Evolutionary conservation across 2,113 vertebrate species (phyloP), one percentile per base, ranked within the genome.

Genomic region (Eretmochelys imbricata): DNA sequence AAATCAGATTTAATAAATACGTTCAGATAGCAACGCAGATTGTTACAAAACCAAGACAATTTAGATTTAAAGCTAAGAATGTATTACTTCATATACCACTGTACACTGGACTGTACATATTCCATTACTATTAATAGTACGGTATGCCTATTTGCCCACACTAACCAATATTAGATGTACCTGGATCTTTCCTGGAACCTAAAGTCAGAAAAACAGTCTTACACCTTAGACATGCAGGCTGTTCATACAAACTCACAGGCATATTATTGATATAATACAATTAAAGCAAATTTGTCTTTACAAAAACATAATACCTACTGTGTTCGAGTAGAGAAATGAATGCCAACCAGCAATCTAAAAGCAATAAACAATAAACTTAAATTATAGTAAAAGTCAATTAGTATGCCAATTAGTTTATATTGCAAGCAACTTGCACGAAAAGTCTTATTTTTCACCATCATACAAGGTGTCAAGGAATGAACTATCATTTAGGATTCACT

Each of bases 371-470:
- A 96, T 85, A 89, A 96, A 95, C 89, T 97, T 94, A 97, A 97
- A 97, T 96, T 96, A 97, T 91, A 95, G 89, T 93, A 97, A 76
- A 97, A 97, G 96, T 90, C 94, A 97, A 97, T 97, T 95, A 98
- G 88, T 89, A 87, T 91, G 29, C 93, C 95, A 97, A 96, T 97
- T 97, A 97, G 89, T 96, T 69, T 97, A 82, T 93, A 92, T 96
- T 95, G 97, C 96, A 95, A 92, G 93, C 38, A 95, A 94, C 89
- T 95, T 95, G 54, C 11, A 79, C 62, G 87, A 96, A 92, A 96
- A 95, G 84, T 81, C 88, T 97, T 97, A 84, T 57, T 97, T 97
- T 98, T 95, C 86, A 90, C 82, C 93, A 90, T 88, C 96, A 95
- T 93, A 88, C 86, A 91, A 96, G 78, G 97, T 96, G 87, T 95